Percentiles rank a stretch among this genome's conserved stretches.
phyloP scores from a whole-genome alignment of 2,888 invertebrate species.

The Drosophila macrothrix region DNA sequence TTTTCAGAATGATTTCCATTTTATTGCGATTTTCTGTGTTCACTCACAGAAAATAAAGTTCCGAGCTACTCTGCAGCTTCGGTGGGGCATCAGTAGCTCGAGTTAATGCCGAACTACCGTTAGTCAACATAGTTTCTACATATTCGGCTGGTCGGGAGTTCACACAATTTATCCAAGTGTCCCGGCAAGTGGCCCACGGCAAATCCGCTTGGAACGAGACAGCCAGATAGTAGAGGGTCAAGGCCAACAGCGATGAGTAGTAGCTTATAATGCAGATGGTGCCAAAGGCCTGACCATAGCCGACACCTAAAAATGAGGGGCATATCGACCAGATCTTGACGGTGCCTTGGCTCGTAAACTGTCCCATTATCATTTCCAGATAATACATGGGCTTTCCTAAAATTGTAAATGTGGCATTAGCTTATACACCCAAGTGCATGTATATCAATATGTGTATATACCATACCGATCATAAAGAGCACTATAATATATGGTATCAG shows the following conservation, averaged over 20 bases:
- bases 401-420: neutral
- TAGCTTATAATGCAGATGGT: slow-evolving; percentile 90
- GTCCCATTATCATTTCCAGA: slow-evolving; percentile 93
- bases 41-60: slow-evolving; percentile 87
- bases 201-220: slow-evolving; percentile 89
- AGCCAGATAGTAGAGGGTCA: slow-evolving; percentile 90
- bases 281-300: slow-evolving; percentile 88
- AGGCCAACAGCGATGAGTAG: slow-evolving; percentile 90
- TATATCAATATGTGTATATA: neutral
- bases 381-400: slow-evolving; percentile 93
- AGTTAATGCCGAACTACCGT: slow-evolving; percentile 1
- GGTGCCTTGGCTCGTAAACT: slow-evolving; percentile 92
- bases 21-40: neutral
- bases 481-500: slow-evolving; percentile 90
- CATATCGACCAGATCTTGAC: slow-evolving; percentile 89
- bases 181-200: slow-evolving; percentile 90
- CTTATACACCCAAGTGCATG: neutral
- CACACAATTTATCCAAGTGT: slow-evolving; percentile 82
- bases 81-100: neutral
- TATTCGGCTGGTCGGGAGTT: slow-evolving; percentile 66
- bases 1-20: neutral
- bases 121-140: slow-evolving; percentile 22
- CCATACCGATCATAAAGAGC: slow-evolving; percentile 87
- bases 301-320: slow-evolving; percentile 92
- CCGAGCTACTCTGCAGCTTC: slow-evolving; percentile 86